phyloP scores from a whole-genome alignment of 2,113 vertebrate species.

The Sciurus niger region DNA sequence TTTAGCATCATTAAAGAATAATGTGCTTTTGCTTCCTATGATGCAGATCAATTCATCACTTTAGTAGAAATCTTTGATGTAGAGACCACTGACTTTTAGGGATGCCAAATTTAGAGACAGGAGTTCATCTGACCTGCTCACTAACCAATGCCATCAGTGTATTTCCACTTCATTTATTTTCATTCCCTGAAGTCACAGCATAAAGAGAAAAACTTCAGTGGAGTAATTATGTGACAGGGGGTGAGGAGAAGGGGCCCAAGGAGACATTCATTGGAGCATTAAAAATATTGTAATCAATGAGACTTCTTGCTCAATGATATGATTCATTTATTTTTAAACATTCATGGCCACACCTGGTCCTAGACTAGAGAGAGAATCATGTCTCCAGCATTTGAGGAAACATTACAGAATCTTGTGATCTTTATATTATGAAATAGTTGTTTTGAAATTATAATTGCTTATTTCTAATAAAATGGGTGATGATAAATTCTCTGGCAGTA shows the following conservation, averaged over 20 bases:
- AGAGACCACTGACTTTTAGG: neutral
- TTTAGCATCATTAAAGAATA: neutral
- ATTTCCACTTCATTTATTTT: conserved; percentile 75
- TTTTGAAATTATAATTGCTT: neutral
- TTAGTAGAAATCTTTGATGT: neutral
- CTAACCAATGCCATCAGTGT: neutral
- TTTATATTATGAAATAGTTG: neutral
- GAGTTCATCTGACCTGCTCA: conserved; percentile 55
- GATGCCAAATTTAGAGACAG: neutral
- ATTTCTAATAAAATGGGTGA: neutral
- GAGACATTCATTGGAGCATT: conserved; percentile 37
- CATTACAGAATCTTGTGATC: neutral
- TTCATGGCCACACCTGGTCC: neutral
- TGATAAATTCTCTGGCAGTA: neutral
- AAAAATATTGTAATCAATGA: conserved; percentile 75
- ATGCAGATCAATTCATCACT: neutral
- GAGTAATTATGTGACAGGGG: conserved; percentile 61
- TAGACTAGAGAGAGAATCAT: neutral
- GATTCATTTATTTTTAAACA: conserved; percentile 70
- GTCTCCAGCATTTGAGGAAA: neutral
- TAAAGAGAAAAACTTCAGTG: conserved; percentile 39
- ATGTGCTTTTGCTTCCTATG: neutral
- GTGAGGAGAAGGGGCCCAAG: conserved; percentile 27
- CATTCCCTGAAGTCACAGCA: conserved; percentile 56
- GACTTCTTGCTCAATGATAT: conserved; percentile 59